Evolutionary conservation across 1,140 invertebrate genomes (phyloP), one percentile per base, ranked within the genome.

Genomic region (Acromyrmex charruanus): DNA sequence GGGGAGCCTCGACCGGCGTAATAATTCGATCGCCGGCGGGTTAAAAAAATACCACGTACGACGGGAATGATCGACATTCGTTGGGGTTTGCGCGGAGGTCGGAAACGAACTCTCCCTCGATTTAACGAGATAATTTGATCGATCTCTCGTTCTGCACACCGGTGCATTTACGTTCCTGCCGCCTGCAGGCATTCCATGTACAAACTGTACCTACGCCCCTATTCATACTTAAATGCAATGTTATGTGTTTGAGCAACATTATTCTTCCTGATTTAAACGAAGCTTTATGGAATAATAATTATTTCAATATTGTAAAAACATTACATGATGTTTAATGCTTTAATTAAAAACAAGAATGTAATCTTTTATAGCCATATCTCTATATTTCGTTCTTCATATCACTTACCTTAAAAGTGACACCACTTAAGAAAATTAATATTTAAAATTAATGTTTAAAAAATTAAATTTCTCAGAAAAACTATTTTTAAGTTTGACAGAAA

Each of bases 11-110:
- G 72, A 25, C 53, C 25, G 65, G 44, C 49, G 63, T 71, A 88
- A 90, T 90, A 88, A 88, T 90, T 90, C 63, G 86, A 88, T 90
- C 86, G 77, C 21, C 66, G 85, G 51, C 44, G 74, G 85, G 58
- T 86, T 77, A 89, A 90, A 89, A 77, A 88, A 90, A 85, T 53
- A 77, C 74, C 69, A 58, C 69, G 86, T 68, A 53, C 58, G 16
- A 75, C 82, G 44, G 31, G 44, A 71, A 39, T 84, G 80, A 58
- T 44, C 74, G 69, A 59, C 82, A 75, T 85, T 63, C 74, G 59
- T 31, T 28, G 55, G 35, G 14, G 80, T 84, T 74, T 61, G 14
- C 55, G 68, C 80, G 68, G 55, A 25, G 55, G 28, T n/a, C 31
- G 80, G 80, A 84, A 84, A 61, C 69, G 69, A 84, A 75, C 69